Conservation (phyloP, 1,140 invertebrate genomes). For the Leptopilina clavipes region DNA sequence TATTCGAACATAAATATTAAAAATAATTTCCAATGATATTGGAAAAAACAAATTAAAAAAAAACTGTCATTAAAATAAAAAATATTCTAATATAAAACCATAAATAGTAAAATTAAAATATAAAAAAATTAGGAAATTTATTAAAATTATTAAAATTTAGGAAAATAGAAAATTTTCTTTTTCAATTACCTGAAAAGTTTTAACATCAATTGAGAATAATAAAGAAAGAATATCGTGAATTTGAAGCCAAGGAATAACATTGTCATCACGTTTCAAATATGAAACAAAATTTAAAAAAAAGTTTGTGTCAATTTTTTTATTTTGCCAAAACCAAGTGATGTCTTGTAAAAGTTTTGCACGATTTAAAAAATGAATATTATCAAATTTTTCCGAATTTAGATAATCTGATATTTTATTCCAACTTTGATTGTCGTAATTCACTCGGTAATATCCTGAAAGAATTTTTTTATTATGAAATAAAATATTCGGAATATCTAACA, state of each 20-base stretch:
- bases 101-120: too few relatives aligned
- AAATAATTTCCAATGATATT: too few relatives aligned
- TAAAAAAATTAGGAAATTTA: too few relatives aligned
- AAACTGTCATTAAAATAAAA: too few relatives aligned
- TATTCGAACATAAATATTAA: too few relatives aligned
- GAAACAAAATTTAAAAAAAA: neutral
- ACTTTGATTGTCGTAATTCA: neutral
- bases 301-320: neutral
- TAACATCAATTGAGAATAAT: neutral
- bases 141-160: too few relatives aligned
- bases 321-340: neutral
- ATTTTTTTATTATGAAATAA: neutral
- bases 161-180: too few relatives aligned
- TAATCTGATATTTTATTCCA: slow-evolving; percentile 5
- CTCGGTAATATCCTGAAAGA: neutral
- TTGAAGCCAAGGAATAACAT: slow-evolving; percentile 8
- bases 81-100: too few relatives aligned
- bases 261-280: neutral
- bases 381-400: neutral
- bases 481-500: too few relatives aligned
- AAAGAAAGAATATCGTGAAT: neutral
- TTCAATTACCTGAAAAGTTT: neutral
- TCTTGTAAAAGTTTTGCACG: neutral
- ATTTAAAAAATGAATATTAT: neutral
- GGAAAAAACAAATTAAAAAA: too few relatives aligned